phyloP scores from a whole-genome alignment of 2,888 invertebrate species.

The Onthophagus sagittarius region DNA sequence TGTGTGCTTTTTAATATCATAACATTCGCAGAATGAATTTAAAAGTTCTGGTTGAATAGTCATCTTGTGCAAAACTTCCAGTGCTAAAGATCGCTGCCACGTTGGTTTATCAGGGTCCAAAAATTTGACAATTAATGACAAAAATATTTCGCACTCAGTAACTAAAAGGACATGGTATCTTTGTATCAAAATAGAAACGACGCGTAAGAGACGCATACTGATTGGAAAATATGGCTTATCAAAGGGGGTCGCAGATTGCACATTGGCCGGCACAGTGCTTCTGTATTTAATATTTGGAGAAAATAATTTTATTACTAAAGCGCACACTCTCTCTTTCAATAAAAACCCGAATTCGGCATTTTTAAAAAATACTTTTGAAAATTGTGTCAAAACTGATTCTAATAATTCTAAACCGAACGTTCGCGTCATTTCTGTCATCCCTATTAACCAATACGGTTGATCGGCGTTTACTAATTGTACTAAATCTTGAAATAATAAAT shows the following conservation, averaged over 20 bases:
- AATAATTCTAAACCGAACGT: constrained; percentile 94
- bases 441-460: constrained; percentile 91
- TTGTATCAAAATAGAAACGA: constrained; percentile 90
- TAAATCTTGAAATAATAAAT: constrained; percentile 93
- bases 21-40: constrained; percentile 89
- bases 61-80: constrained; percentile 95
- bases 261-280: constrained; percentile 52
- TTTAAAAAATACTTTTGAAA: constrained; percentile 82
- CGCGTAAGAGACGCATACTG: constrained; percentile 87
- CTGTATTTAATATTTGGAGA: constrained; percentile 98
- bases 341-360: constrained; percentile 92
- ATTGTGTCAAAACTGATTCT: constrained; percentile 87
- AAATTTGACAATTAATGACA: constrained; percentile 95
- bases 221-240: constrained; percentile 97
- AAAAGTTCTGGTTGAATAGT: constrained; percentile 83
- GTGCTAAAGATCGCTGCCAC: constrained; percentile 93
- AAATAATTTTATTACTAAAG: constrained; percentile 95
- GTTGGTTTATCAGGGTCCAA: constrained; percentile 93
- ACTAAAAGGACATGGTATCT: constrained; percentile 89
- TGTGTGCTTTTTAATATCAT: constrained; percentile 91
- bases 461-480: constrained; percentile 96
- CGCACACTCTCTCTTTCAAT: constrained; percentile 95
- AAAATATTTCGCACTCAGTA: constrained; percentile 97
- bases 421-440: constrained; percentile 95
- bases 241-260: constrained; percentile 61